Evolutionary conservation across 2,797 vertebrate species (phyloP).

Genomic region (Tragelaphus oryx): DNA sequence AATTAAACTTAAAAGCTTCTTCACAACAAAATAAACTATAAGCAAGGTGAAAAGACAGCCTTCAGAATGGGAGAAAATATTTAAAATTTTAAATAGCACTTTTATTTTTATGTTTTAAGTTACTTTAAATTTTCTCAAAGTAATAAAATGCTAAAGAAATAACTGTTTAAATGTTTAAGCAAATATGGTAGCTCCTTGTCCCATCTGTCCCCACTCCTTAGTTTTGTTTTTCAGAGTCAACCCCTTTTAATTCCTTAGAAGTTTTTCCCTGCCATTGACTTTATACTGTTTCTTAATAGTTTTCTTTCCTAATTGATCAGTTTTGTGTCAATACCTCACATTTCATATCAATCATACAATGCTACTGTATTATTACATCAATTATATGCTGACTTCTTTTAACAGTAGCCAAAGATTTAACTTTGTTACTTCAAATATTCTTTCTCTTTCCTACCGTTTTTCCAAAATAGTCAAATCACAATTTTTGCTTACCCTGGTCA

Average conservation of each 20-base stretch:
- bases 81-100: neutral
- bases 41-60: no score
- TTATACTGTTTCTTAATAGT: neutral
- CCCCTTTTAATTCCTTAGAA: neutral
- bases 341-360: neutral
- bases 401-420: neutral
- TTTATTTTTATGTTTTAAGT: neutral
- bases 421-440: neutral
- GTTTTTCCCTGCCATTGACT: neutral
- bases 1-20: no score
- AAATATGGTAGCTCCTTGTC: neutral
- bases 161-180: neutral
- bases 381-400: neutral
- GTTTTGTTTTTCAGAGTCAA: neutral
- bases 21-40: no score
- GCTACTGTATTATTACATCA: neutral
- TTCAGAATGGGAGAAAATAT: no score
- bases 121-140: neutral
- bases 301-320: neutral
- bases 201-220: neutral
- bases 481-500: neutral
- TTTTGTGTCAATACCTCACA: neutral
- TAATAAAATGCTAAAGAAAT: neutral
- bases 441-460: neutral
- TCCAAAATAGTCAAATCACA: neutral